Conservation (phyloP, 2,797 vertebrate genomes). For the Enteromius unitaeniatus region DNA sequence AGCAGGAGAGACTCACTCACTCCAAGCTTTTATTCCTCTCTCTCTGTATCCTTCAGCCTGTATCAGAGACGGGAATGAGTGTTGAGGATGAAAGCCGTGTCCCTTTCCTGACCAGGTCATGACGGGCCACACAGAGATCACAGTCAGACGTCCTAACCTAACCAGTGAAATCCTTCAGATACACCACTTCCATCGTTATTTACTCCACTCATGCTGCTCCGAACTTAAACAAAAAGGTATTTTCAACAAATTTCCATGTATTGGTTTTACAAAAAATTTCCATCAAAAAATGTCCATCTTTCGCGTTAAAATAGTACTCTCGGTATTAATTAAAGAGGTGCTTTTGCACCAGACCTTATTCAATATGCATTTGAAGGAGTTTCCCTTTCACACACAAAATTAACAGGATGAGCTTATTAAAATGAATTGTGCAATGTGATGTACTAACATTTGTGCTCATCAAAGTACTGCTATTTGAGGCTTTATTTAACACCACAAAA, state of each 20-base stretch:
- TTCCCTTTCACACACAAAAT: too few species aligned
- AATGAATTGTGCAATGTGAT: too few species aligned
- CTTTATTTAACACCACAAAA: too few species aligned
- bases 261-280: too few species aligned
- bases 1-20: constrained; percentile 36
- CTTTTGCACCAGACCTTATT: too few species aligned
- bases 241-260: background rate
- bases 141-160: background rate
- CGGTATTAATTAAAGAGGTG: too few species aligned
- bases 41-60: constrained; percentile 37
- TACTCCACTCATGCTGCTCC: background rate
- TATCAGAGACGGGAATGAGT: constrained; percentile 69
- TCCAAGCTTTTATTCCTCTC: constrained; percentile 25
- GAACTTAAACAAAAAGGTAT: background rate
- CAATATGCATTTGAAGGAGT: too few species aligned
- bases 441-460: too few species aligned
- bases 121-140: constrained; percentile 46
- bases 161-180: background rate
- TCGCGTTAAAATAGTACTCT: too few species aligned
- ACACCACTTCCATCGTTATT: background rate
- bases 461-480: too few species aligned
- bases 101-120: constrained; percentile 69
- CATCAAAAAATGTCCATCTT: too few species aligned
- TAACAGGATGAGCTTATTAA: too few species aligned
- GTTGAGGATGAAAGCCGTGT: constrained; percentile 68